Conservation (phyloP, 2,113 vertebrate species). For the Cyanistes caeruleus region DNA sequence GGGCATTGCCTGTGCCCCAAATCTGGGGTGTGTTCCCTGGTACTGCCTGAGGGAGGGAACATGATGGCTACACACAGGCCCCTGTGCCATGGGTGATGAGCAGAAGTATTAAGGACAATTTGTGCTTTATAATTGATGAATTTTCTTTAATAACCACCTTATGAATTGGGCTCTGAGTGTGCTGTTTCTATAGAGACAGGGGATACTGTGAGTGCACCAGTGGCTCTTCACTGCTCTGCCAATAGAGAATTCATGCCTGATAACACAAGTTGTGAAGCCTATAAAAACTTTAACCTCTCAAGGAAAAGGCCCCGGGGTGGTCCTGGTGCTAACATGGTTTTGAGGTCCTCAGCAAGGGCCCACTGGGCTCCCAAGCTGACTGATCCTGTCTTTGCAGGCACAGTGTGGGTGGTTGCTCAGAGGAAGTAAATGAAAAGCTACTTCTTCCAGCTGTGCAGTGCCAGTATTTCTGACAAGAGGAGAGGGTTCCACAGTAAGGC, state of each 20-base stretch:
- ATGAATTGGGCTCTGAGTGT: not conserved
- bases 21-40: not conserved
- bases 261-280: not conserved
- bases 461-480: not conserved
- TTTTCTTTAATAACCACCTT: not conserved
- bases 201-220: not conserved
- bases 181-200: not conserved
- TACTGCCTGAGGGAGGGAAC: fast-evolving
- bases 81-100: not conserved
- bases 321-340: not conserved
- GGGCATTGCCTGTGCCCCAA: not conserved
- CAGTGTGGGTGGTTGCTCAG: not conserved
- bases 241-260: not conserved
- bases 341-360: not conserved
- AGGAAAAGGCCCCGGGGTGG: not conserved
- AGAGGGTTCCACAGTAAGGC: fast-evolving
- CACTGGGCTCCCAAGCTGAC: not conserved
- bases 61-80: no score
- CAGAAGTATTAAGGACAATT: not conserved
- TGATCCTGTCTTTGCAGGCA: fast-evolving
- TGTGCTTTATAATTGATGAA: not conserved
- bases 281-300: not conserved
- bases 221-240: fast-evolving
- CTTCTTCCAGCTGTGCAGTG: not conserved
- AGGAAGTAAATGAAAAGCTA: not conserved